These are phyloP conservation scores for Oreochromis mossambicus DNA, from an alignment of 2,797 vertebrate genomes.

Conservation along the genomic window DNA sequence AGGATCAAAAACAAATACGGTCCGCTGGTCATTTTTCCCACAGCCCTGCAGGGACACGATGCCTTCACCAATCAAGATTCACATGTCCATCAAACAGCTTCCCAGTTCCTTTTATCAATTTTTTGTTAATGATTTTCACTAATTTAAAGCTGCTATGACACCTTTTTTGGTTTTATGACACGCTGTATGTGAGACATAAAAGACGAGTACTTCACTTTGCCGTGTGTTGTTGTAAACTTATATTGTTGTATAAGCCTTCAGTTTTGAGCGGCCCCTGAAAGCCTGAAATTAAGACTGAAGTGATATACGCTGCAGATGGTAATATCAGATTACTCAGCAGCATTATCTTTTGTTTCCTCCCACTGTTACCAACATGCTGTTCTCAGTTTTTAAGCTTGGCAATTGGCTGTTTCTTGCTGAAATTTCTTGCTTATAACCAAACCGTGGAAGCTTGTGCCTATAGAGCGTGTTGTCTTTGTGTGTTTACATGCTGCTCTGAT, in stretches of 20 bases:
- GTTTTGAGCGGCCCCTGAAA: not conserved
- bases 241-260: not conserved
- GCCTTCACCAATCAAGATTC: not conserved
- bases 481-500: not conserved
- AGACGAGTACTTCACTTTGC: not conserved
- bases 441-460: not conserved
- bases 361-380: not conserved
- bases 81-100: not conserved
- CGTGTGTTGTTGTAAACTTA: not conserved
- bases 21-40: not conserved
- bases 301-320: not conserved
- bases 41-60: not conserved
- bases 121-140: not conserved
- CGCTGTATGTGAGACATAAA: not conserved
- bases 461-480: not conserved
- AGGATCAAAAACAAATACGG: not conserved
- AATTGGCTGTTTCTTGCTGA: not conserved
- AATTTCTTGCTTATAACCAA: not conserved
- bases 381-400: not conserved
- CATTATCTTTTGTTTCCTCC: not conserved
- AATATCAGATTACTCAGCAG: not conserved
- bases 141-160: not conserved
- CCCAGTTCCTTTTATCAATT: accelerated
- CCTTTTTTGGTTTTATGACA: not conserved
- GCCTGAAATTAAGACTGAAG: not conserved